Percentiles rank a stretch among this genome's conserved stretches.
phyloP scores from a whole-genome alignment of 2,113 vertebrate genomes.

The Elachura formosa region DNA sequence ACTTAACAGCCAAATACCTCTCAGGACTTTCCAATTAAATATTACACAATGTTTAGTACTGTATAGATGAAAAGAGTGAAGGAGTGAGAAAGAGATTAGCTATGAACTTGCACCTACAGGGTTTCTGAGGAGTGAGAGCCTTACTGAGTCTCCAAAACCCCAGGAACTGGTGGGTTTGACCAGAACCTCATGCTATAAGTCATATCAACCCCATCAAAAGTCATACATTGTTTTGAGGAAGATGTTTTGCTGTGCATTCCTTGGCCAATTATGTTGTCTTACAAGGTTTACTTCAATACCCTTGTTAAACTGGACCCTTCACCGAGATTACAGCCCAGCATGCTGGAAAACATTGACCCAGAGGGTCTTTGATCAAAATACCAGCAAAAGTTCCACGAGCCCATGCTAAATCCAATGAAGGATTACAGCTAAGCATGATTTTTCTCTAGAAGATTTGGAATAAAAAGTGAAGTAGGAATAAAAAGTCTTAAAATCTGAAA shows the following conservation, averaged over 20 bases:
- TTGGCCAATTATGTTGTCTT: not conserved
- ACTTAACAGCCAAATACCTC: not conserved
- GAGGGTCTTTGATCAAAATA: not conserved
- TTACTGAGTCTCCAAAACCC: not conserved
- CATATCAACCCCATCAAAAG: not conserved
- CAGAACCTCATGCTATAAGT: not conserved
- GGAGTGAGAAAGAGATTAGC: not conserved
- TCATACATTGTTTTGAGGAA: not conserved
- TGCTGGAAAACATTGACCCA: not conserved
- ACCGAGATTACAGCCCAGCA: not conserved
- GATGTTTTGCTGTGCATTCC: not conserved
- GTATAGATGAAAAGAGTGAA: not conserved
- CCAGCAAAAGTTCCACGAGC: not conserved
- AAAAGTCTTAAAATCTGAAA: not conserved
- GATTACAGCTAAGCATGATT: not conserved
- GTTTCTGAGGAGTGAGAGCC: not conserved
- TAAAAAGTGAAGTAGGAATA: not conserved
- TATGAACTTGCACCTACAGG: fast-evolving
- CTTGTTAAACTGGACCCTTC: not conserved
- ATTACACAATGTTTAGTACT: not conserved
- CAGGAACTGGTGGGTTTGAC: not conserved
- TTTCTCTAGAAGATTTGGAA: not conserved
- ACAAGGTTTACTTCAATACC: not conserved
- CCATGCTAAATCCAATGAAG: not conserved
- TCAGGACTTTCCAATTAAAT: not conserved